A percentile compares a stretch with the other conserved stretches of the same genome.
These are phyloP conservation scores for Sturnira hondurensis DNA, from an alignment of 2,113 vertebrate genomes.

Conservation along the genomic window DNA sequence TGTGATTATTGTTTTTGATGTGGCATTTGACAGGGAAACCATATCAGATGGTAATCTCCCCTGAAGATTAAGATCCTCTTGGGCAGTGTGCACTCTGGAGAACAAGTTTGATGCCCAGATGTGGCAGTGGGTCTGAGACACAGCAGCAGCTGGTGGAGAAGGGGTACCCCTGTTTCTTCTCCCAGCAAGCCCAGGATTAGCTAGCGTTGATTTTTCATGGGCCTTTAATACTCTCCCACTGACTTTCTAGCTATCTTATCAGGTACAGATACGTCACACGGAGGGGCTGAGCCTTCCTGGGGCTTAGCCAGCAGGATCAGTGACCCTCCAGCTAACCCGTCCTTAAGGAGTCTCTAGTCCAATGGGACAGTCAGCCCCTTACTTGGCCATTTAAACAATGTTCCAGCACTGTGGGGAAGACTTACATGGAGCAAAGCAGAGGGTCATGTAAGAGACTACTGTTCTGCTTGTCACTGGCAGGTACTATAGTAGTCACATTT, in stretches of 20 bases:
- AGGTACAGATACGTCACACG: too few species aligned
- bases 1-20: not conserved
- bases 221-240: not conserved
- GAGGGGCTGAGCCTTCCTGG: not conserved
- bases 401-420: not conserved
- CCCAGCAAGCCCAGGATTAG: not conserved
- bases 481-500: not conserved
- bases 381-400: not conserved
- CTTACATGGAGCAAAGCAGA: not conserved
- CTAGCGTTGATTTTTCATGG: not conserved
- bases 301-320: too few species aligned
- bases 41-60: not conserved
- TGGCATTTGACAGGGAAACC: not conserved
- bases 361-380: not conserved
- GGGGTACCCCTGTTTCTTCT: not conserved
- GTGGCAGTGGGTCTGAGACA: not conserved
- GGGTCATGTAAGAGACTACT: not conserved
- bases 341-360: not conserved
- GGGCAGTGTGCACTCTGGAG: not conserved
- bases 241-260: not conserved
- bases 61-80: not conserved
- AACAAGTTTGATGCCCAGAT: not conserved
- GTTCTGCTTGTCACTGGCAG: not conserved
- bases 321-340: too few species aligned
- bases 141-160: not conserved